Conservation (phyloP, 2,888 invertebrate genomes). For the Lasioglossum leucozonium region DNA sequence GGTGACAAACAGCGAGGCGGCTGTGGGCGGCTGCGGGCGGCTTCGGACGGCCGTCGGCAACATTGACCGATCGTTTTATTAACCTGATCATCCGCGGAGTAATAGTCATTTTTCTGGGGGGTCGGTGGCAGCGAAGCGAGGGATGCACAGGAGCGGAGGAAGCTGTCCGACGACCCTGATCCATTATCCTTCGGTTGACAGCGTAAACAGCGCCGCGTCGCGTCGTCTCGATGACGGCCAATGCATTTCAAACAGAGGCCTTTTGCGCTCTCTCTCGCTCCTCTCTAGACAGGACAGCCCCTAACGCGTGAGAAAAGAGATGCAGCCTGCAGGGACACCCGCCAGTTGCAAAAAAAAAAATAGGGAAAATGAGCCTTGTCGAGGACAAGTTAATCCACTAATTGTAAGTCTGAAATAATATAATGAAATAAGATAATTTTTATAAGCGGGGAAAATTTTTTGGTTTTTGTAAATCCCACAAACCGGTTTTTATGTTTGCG, state of each 20-base stretch:
- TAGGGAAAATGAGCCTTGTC: background rate
- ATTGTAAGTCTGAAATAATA: background rate
- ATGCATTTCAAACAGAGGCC: conserved; percentile 81
- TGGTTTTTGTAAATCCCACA: too few species aligned
- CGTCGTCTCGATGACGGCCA: conserved; percentile 76
- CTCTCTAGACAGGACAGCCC: conserved; percentile 23
- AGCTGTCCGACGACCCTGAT: conserved; percentile 74
- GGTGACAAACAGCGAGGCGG: conserved; percentile 38
- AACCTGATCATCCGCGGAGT: conserved; percentile 72
- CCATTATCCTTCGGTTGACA: conserved; percentile 81
- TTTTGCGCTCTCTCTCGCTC: conserved; percentile 30
- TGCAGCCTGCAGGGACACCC: background rate
- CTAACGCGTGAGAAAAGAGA: background rate
- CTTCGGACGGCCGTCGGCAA: conserved; percentile 53
- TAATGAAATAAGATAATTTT: too few species aligned
- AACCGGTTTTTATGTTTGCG: too few species aligned
- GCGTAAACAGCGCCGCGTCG: conserved; percentile 76
- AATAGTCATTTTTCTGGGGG: conserved; percentile 70
- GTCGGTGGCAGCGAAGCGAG: conserved; percentile 14
- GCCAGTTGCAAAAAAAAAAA: background rate
- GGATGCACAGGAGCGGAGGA: conserved; percentile 33
- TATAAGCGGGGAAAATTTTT: too few species aligned
- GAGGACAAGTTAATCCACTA: conserved; percentile 4
- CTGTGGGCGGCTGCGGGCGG: background rate
- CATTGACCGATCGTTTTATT: conserved; percentile 81